Base-by-base conservation (phyloP, 2,888 invertebrate species). In the Tinea semifulvella region DNA sequence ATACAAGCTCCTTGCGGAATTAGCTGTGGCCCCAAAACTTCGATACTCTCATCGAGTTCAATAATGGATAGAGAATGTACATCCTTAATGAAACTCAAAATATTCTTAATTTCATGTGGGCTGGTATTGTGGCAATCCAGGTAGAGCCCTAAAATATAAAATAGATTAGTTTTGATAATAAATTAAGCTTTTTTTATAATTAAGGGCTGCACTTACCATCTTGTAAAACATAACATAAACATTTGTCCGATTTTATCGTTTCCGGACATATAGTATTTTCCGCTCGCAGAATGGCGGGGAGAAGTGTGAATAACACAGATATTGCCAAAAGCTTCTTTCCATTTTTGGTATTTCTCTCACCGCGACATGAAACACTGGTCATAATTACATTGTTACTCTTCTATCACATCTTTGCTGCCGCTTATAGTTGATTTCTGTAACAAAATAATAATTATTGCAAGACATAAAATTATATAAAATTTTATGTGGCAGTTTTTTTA, bases 161-260 rank as follows among this genome's bases (percentile, higher is more conserved):
- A 52, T n/a, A n/a, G n/a, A n/a, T n/a, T n/a, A n/a, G n/a, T n/a
- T n/a, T n/a, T n/a, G n/a, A 54, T 54, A 56, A 51, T 52, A 50
- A 42, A 50, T 47, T 45, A 42, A 44, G 10, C 10, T 25, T 25
- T n/a, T n/a, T n/a, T n/a, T n/a, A n/a, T 43, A 5, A 40, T 46
- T 11, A 38, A 44, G 38, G 45, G 47, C 45, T 55, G 14, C n/a
- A 31, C 82, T 84, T 73, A 86, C 86, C 94, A 71, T 94, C 92
- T 74, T 94, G 93, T 71, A 94, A 92, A 67, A 90, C 90, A 82
- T 93, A 94, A 77, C 95, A 95, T 20, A 94, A 91, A 74, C 95
- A 95, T 63, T 89, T 89, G 52, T 89, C 88, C n/a, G 22, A 40
- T 14, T 22, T 40, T 40, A 40, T 22, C 17, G 40, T 40, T 22